Percentiles rank a stretch among this genome's conserved stretches.
These are phyloP conservation scores for Dysmachus trigonus DNA, from an alignment of 2,888 invertebrate genomes.

Conservation along the genomic window DNA sequence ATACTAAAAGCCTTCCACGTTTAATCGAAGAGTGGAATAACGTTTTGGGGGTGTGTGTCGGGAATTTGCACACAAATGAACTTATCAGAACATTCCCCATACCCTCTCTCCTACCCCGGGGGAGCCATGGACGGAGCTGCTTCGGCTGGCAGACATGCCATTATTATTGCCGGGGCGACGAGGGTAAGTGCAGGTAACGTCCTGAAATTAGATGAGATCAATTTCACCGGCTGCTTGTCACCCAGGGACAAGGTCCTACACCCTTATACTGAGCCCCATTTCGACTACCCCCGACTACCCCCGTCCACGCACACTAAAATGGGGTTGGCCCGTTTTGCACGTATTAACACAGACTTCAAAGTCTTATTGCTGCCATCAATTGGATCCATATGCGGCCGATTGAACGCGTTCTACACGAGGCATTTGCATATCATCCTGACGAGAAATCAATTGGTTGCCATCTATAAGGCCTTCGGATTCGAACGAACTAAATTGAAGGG, in stretches of 20 bases:
- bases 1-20: constrained; percentile 26
- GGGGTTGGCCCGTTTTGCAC: neutral
- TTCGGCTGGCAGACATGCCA: neutral
- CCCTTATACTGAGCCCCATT: neutral
- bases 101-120: neutral
- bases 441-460: constrained; percentile 21
- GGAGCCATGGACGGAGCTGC: too few species aligned
- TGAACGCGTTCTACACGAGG: neutral
- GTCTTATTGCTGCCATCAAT: neutral
- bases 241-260: neutral
- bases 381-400: constrained; percentile 8
- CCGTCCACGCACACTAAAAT: too few species aligned
- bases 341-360: constrained; percentile 1
- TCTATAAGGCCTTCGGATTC: neutral
- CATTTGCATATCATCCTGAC: constrained; percentile 21
- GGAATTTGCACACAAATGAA: constrained; percentile 32
- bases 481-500: neutral
- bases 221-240: neutral
- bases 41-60: neutral
- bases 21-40: constrained; percentile 17
- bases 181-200: neutral
- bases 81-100: neutral
- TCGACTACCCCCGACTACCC: too few species aligned
- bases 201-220: constrained; percentile 25
- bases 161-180: neutral